Evolutionary conservation across 2,113 vertebrate species (phyloP).

Genomic region (Archilochus colubris): DNA sequence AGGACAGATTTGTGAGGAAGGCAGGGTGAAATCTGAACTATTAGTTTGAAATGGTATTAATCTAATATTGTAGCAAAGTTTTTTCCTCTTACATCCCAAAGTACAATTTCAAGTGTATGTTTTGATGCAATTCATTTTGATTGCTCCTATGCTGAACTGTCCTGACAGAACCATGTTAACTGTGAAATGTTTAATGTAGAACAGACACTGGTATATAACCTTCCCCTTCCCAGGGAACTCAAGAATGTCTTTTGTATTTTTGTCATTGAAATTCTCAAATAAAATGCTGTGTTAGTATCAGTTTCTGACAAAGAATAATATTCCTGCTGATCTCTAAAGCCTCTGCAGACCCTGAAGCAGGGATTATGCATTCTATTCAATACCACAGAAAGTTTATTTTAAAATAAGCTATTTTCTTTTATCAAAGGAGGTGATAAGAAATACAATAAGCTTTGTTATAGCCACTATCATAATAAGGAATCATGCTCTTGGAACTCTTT

Average conservation of each 20-base stretch:
- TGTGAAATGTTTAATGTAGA: background rate
- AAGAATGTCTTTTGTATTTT: background rate
- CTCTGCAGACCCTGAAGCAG: background rate
- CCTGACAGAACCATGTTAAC: background rate
- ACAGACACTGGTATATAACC: background rate
- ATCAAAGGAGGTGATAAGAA: conserved; percentile 28
- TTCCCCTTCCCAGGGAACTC: background rate
- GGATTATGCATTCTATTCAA: background rate
- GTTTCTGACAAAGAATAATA: conserved; percentile 3
- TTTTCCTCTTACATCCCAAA: accelerated
- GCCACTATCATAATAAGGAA: conserved; percentile 8
- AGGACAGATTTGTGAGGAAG: background rate
- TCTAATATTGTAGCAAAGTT: background rate
- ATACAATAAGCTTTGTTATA: conserved; percentile 18
- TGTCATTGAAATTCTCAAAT: background rate
- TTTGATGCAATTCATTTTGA: background rate
- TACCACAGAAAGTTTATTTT: background rate
- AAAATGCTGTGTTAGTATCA: background rate
- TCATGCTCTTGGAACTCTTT: background rate
- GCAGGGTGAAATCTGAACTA: background rate
- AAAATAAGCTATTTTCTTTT: conserved; percentile 44
- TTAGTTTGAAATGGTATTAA: background rate
- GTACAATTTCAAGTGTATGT: background rate
- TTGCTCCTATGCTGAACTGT: background rate
- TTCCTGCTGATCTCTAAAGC: background rate